These are phyloP conservation scores for Pseudococcus longispinus DNA, from an alignment of 2,888 invertebrate genomes.

Conservation along the genomic window DNA sequence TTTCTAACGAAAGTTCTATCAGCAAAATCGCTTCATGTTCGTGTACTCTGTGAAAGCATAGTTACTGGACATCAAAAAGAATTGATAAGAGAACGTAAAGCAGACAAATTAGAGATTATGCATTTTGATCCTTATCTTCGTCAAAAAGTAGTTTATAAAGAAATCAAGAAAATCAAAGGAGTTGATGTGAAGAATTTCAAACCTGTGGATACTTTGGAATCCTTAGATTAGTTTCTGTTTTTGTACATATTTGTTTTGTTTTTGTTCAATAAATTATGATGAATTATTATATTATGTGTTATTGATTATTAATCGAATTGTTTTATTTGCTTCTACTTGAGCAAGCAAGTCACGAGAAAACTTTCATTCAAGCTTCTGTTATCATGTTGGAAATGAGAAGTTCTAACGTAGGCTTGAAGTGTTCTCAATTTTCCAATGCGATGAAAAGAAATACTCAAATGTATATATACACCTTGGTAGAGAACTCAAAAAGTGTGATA, in stretches of 20 bases:
- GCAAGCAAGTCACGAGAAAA: too few species aligned
- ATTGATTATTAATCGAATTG: neutral
- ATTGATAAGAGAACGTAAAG: slow-evolving; percentile 73
- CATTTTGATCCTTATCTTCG: slow-evolving; percentile 84
- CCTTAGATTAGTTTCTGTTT: neutral
- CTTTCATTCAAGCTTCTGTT: too few species aligned
- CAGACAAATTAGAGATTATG: slow-evolving; percentile 78
- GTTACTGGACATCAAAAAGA: slow-evolving; percentile 78
- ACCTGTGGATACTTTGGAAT: neutral
- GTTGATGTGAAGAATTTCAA: slow-evolving; percentile 38
- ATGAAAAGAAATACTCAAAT: too few species aligned
- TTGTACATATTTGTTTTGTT: neutral
- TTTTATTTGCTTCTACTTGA: too few species aligned
- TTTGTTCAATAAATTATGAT: neutral
- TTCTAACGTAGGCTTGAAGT: too few species aligned
- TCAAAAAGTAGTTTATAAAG: slow-evolving; percentile 70
- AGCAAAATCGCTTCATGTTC: slow-evolving; percentile 76
- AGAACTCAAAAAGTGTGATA: too few species aligned
- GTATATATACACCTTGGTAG: too few species aligned
- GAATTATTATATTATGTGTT: neutral
- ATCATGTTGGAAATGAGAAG: too few species aligned
- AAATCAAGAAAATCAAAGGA: slow-evolving; percentile 79
- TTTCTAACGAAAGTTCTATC: slow-evolving; percentile 74
- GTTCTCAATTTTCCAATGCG: too few species aligned
- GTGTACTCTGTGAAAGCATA: slow-evolving; percentile 81